phyloP scores from a whole-genome alignment of 2,888 invertebrate species.

The Dynastes hyllus region DNA sequence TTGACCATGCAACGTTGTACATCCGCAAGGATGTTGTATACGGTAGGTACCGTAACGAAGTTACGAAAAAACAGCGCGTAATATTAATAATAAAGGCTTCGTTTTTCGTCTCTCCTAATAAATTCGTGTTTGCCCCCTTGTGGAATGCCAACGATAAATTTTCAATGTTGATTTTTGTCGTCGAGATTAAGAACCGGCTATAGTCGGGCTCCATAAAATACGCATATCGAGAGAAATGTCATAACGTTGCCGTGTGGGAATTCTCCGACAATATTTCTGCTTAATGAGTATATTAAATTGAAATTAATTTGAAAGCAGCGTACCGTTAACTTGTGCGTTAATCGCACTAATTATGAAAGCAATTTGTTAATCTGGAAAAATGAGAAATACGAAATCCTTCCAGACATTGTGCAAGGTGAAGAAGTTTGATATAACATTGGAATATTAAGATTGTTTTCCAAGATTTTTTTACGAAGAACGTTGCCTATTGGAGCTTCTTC shows the following conservation, averaged over 20 bases:
- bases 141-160: slow-evolving; percentile 3
- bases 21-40: too few species aligned
- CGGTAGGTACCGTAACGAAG: too few species aligned
- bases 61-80: neutral
- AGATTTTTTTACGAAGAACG: too few species aligned
- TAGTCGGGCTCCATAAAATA: neutral
- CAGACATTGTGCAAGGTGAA: too few species aligned
- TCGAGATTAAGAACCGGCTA: slow-evolving; percentile 10
- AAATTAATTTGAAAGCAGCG: neutral
- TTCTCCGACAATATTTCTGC: neutral
- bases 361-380: too few species aligned
- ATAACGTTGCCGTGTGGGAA: neutral
- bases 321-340: neutral
- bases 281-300: neutral
- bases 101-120: slow-evolving; percentile 1
- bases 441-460: too few species aligned
- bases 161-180: slow-evolving; percentile 28
- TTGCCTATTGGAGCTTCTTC: too few species aligned
- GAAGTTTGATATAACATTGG: too few species aligned
- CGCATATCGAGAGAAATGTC: neutral
- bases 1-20: too few species aligned
- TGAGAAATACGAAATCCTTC: too few species aligned
- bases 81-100: slow-evolving; percentile 3
- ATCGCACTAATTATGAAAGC: too few species aligned
- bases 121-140: slow-evolving; percentile 11